Evolutionary conservation across 1,140 invertebrate species (phyloP).

Genomic region (Trachelipus rathkii): DNA sequence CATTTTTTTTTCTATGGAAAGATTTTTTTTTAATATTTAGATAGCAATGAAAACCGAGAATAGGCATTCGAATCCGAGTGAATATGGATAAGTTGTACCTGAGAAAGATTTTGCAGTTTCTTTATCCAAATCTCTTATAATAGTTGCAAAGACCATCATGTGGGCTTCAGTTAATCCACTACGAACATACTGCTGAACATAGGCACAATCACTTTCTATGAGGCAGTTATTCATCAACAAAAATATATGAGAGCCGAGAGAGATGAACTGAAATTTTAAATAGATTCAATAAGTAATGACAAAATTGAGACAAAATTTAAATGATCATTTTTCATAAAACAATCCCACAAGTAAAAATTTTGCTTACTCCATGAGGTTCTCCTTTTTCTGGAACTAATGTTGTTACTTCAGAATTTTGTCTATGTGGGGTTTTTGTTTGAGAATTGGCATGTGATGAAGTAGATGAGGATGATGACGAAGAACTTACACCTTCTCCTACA

Average conservation of each 20-base stretch:
- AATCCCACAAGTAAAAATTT: too few relatives aligned
- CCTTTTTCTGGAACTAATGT: conserved; percentile 80
- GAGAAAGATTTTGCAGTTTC: conserved; percentile 75
- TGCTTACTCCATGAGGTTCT: conserved; percentile 76
- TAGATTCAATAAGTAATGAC: background rate
- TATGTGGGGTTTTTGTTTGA: conserved; percentile 52
- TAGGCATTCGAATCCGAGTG: background rate
- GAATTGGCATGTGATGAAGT: conserved; percentile 46
- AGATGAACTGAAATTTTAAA: conserved; percentile 64
- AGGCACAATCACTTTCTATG: conserved; percentile 60
- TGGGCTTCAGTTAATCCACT: conserved; percentile 68
- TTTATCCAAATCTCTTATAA: conserved; percentile 78
- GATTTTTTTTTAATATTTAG: too few relatives aligned
- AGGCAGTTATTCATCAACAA: conserved; percentile 66
- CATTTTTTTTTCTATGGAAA: too few relatives aligned
- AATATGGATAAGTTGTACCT: conserved; percentile 52
- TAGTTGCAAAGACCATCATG: conserved; percentile 72
- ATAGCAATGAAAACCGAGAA: background rate
- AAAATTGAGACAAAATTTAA: background rate
- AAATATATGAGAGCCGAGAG: conserved; percentile 73
- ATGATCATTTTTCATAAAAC: too few relatives aligned
- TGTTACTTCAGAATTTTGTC: conserved; percentile 47
- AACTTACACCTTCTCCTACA: conserved; percentile 28
- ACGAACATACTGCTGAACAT: conserved; percentile 58
- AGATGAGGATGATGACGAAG: conserved; percentile 30